Conservation (phyloP, 2,113 vertebrate species). For the Callospermophilus lateralis region DNA sequence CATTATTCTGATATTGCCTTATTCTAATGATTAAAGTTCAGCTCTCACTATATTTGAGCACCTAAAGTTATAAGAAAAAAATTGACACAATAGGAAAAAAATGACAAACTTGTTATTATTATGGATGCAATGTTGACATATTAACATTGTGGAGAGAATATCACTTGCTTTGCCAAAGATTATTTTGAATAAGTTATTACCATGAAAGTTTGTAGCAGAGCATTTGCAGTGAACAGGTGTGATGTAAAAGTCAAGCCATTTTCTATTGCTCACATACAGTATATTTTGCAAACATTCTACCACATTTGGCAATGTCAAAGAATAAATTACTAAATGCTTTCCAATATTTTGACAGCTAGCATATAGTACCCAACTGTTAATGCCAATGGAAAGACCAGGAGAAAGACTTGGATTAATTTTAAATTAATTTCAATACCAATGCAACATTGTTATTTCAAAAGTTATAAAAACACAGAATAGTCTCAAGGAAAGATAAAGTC, state of each 20-base stretch:
- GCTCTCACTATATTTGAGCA: neutral
- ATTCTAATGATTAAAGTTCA: slow-evolving; percentile 34
- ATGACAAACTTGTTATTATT: neutral
- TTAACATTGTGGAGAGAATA: neutral
- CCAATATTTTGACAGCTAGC: slow-evolving; percentile 80
- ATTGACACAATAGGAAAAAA: neutral
- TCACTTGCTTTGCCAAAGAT: neutral
- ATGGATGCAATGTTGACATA: neutral
- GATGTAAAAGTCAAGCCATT: slow-evolving; percentile 54
- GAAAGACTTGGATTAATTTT: slow-evolving; percentile 34
- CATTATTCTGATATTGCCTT: slow-evolving; percentile 37
- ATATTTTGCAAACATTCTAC: slow-evolving; percentile 76
- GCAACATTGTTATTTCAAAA: neutral
- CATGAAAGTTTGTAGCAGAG: slow-evolving; percentile 44
- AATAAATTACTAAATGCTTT: slow-evolving; percentile 59
- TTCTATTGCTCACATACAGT: neutral
- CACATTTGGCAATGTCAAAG: slow-evolving; percentile 59
- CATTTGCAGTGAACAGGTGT: slow-evolving; percentile 66
- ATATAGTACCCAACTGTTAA: slow-evolving; percentile 76
- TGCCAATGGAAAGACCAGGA: slow-evolving; percentile 40
- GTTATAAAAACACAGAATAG: neutral
- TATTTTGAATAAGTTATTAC: slow-evolving; percentile 15
- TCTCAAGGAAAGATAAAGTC: neutral
- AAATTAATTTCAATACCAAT: slow-evolving; percentile 67
- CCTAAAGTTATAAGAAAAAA: slow-evolving; percentile 7